Evolutionary conservation across 2,797 vertebrate genomes (phyloP).

Genomic region (Onychomys arenicola): DNA sequence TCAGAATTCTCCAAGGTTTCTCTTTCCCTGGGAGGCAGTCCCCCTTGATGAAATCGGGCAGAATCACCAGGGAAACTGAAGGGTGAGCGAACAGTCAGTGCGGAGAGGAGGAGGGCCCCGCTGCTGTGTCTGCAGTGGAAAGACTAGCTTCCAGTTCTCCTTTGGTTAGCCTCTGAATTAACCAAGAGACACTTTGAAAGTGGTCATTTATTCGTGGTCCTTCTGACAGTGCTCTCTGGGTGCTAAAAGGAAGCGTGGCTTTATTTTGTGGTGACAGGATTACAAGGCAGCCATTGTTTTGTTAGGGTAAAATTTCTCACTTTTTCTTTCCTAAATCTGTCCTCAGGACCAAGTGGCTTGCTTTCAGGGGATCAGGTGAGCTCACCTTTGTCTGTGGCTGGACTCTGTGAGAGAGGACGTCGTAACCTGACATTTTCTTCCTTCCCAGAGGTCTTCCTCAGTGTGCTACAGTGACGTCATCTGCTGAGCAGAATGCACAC

Average conservation of each 20-base stretch:
- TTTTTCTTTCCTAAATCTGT: slow-evolving; percentile 41
- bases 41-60: background rate
- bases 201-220: background rate
- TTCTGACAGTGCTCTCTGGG: background rate
- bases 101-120: background rate
- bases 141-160: background rate
- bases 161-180: background rate
- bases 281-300: background rate
- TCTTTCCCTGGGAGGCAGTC: background rate
- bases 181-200: background rate
- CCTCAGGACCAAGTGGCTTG: slow-evolving; percentile 16
- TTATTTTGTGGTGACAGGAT: background rate
- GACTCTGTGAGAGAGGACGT: slow-evolving; percentile 15
- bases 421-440: slow-evolving; percentile 19
- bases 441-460: slow-evolving; percentile 60
- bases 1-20: background rate
- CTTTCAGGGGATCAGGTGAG: background rate
- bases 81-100: background rate
- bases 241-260: background rate
- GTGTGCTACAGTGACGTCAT: background rate
- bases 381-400: background rate
- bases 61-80: background rate
- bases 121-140: background rate
- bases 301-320: slow-evolving; percentile 28
- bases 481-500: slow-evolving; percentile 4